Evolutionary conservation across 2,888 invertebrate species (phyloP).

Genomic region (Hartigia nigra): DNA sequence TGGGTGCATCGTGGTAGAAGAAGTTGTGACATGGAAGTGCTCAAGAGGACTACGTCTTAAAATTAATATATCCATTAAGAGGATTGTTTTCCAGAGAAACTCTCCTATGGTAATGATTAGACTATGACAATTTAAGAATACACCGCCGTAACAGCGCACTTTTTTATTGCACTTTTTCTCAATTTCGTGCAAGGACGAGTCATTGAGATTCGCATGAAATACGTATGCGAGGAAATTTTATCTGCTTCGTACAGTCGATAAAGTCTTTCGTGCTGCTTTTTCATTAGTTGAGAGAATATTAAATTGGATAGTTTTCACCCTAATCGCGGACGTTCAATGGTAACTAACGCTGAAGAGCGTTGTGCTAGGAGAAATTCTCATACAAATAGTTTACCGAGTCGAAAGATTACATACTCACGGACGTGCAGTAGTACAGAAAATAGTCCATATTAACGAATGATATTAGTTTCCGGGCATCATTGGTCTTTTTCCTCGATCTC

Average conservation of each 20-base stretch:
- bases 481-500: constrained; percentile 17
- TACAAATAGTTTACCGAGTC: neutral
- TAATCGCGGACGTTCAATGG: neutral
- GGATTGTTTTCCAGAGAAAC: neutral
- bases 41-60: constrained; percentile 2
- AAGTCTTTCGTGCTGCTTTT: too few relatives aligned
- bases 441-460: constrained; percentile 27
- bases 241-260: too few relatives aligned
- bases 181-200: neutral
- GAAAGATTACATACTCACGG: neutral
- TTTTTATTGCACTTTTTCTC: neutral
- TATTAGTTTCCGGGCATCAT: constrained; percentile 27
- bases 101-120: neutral
- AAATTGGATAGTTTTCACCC: neutral
- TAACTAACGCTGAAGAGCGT: too few relatives aligned
- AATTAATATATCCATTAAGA: neutral
- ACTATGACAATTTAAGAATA: neutral
- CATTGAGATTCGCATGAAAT: neutral
- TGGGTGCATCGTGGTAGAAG: constrained; percentile 41
- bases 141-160: neutral
- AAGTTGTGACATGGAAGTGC: constrained; percentile 8
- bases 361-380: neutral
- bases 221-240: neutral
- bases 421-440: neutral
- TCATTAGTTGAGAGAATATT: neutral